Conservation (phyloP, 2,113 vertebrate genomes). For the Cinclus cinclus region DNA sequence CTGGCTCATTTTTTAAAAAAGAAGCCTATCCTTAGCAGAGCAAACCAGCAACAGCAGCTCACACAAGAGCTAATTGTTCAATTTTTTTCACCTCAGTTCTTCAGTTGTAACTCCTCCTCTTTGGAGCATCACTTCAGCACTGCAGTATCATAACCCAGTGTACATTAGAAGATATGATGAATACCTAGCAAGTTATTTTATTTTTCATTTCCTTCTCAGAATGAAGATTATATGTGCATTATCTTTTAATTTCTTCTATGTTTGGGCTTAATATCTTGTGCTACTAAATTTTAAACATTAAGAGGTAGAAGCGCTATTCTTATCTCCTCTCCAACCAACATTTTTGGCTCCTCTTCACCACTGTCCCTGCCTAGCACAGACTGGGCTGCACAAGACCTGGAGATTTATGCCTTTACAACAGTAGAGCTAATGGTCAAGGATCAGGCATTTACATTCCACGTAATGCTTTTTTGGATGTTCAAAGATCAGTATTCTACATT, state of each 20-base stretch:
- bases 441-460: not conserved
- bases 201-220: not conserved
- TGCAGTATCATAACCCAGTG: not conserved
- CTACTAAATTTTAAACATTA: not conserved
- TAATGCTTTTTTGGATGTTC: not conserved
- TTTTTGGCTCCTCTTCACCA: not conserved
- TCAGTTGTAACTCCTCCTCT: not conserved
- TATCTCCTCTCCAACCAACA: not conserved
- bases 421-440: not conserved
- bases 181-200: not conserved
- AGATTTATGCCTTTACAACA: not conserved
- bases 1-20: not conserved
- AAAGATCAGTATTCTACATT: not conserved
- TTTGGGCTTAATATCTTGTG: not conserved
- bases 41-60: not conserved
- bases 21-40: not conserved
- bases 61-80: not conserved
- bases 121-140: not conserved
- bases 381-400: not conserved
- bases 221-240: not conserved
- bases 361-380: rapidly evolving
- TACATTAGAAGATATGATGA: not conserved
- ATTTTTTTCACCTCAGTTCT: not conserved
- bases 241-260: not conserved
- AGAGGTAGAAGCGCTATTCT: not conserved